Evolutionary conservation across 2,888 invertebrate species (phyloP).

Genomic region (Tachina lurida): DNA sequence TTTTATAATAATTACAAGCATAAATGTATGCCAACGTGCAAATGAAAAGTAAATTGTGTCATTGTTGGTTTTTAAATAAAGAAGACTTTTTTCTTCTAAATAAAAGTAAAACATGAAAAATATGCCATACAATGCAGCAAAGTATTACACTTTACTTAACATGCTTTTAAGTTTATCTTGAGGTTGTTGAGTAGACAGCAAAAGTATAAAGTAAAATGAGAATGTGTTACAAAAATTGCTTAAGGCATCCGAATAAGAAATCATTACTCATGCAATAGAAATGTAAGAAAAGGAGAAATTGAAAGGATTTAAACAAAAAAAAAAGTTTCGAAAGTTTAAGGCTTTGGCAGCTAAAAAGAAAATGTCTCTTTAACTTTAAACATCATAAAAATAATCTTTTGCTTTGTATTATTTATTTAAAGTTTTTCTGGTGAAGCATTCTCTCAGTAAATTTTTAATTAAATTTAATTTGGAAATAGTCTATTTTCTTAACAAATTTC

Average conservation of each 20-base stretch:
- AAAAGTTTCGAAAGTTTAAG: background rate
- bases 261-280: slow-evolving; percentile 1
- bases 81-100: background rate
- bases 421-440: no score
- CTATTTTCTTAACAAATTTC: background rate
- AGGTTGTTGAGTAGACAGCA: slow-evolving; percentile 10
- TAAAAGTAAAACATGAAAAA: slow-evolving; percentile 12
- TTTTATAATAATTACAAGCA: background rate
- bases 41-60: background rate
- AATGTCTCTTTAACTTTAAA: background rate
- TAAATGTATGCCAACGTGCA: background rate
- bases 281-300: background rate
- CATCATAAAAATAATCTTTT: background rate
- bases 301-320: background rate
- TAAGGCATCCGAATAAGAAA: slow-evolving; percentile 29
- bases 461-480: background rate
- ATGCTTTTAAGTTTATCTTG: slow-evolving; percentile 27
- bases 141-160: slow-evolving; percentile 11
- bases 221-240: slow-evolving; percentile 26
- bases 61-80: background rate
- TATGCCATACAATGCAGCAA: slow-evolving; percentile 13
- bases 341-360: background rate
- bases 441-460: background rate
- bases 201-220: slow-evolving; percentile 26
- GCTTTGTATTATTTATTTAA: no score